Conservation (phyloP, 1,140 invertebrate genomes). For the Microplitis mediator region DNA sequence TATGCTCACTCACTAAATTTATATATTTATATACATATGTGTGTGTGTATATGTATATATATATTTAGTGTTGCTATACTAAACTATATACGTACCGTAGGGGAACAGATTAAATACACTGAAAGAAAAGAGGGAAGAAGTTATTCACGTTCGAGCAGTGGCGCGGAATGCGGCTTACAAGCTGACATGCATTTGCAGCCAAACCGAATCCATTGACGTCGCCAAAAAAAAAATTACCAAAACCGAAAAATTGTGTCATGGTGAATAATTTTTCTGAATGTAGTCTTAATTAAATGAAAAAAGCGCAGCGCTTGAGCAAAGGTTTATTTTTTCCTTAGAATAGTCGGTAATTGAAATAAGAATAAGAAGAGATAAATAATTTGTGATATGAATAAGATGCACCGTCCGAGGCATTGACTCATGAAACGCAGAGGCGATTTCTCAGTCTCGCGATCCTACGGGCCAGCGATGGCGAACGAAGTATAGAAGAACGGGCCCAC, state of each 20-base stretch:
- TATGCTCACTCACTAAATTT: constrained; percentile 8
- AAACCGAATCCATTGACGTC: neutral
- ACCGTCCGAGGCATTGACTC: too few relatives aligned
- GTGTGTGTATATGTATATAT: neutral
- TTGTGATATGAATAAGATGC: too few relatives aligned
- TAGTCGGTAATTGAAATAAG: too few relatives aligned
- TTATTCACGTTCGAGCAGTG: constrained; percentile 28
- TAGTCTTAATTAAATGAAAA: too few relatives aligned
- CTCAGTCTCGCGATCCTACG: neutral
- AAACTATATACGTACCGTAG: too few relatives aligned
- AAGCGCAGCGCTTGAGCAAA: too few relatives aligned
- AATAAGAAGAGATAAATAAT: neutral
- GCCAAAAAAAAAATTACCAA: neutral
- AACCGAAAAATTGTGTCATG: neutral
- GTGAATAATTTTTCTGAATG: neutral
- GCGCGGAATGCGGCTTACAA: constrained; percentile 29
- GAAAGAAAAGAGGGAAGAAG: neutral
- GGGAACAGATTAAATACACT: neutral
- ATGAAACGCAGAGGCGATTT: neutral
- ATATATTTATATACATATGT: neutral
- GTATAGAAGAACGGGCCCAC: neutral
- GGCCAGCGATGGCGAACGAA: neutral
- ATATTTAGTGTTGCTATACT: neutral
- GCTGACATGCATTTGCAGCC: neutral
- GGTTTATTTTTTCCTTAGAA: too few relatives aligned